Percentiles rank a stretch among this genome's conserved stretches.
phyloP scores from a whole-genome alignment of 1,140 invertebrate species.

The Tetraneura akinire region DNA sequence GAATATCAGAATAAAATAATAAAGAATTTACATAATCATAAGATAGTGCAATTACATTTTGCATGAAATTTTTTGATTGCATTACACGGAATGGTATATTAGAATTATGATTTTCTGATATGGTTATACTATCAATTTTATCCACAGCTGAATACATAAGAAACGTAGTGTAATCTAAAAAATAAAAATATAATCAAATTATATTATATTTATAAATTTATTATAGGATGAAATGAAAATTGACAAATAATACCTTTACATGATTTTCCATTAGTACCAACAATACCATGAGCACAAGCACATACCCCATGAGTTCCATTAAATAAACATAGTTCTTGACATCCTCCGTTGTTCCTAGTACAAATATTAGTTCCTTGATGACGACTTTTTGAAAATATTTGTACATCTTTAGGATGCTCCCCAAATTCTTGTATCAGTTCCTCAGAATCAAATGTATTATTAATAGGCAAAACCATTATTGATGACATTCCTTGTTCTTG shows the following conservation, averaged over 20 bases:
- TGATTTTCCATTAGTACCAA: conserved; percentile 65
- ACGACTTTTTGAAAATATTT: conserved; percentile 64
- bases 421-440: conserved; percentile 66
- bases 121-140: conserved; percentile 75
- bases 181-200: no score
- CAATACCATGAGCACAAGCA: conserved; percentile 73
- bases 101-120: conserved; percentile 69
- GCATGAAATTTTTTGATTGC: conserved; percentile 69
- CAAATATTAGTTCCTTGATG: conserved; percentile 71
- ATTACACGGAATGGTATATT: conserved; percentile 79
- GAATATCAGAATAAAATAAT: conserved; percentile 87
- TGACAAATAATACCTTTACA: conserved; percentile 63
- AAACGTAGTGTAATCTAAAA: conserved; percentile 72
- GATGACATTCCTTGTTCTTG: conserved; percentile 34
- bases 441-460: conserved; percentile 63
- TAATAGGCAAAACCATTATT: conserved; percentile 64
- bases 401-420: conserved; percentile 71
- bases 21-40: conserved; percentile 73
- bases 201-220: no score
- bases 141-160: conserved; percentile 74
- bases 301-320: conserved; percentile 70
- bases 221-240: not conserved
- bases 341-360: conserved; percentile 72
- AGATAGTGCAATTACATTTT: conserved; percentile 81
- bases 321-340: conserved; percentile 77